These are phyloP conservation scores for Hydrolagus affinis DNA, from an alignment of 2,113 vertebrate species.

Conservation along the genomic window DNA sequence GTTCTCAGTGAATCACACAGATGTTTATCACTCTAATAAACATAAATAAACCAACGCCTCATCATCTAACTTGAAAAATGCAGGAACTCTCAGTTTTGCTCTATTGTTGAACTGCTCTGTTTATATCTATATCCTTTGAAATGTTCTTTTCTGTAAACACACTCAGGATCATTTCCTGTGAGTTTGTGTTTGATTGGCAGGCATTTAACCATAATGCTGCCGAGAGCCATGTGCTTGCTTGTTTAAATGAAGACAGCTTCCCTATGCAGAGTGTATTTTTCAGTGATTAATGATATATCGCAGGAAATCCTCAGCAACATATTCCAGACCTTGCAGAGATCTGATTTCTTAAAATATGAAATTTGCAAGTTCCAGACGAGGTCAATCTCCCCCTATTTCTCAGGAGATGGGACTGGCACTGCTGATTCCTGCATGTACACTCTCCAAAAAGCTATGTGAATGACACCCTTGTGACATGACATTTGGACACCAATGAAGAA, in stretches of 20 bases:
- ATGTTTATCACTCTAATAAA: constrained; percentile 51
- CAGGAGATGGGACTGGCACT: neutral
- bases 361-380: neutral
- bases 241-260: constrained; percentile 21
- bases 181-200: constrained; percentile 57
- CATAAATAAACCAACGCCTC: constrained; percentile 48
- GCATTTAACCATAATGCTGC: constrained; percentile 34
- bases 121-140: constrained; percentile 48
- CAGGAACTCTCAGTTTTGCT: constrained; percentile 41
- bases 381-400: neutral
- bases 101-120: constrained; percentile 44
- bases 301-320: neutral
- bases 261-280: neutral
- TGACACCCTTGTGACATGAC: neutral
- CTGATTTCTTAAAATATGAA: neutral
- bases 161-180: constrained; percentile 46
- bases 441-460: neutral
- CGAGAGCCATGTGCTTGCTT: constrained; percentile 20
- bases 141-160: constrained; percentile 50
- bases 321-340: neutral
- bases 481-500: neutral
- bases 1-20: constrained; percentile 51
- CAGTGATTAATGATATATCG: constrained; percentile 17
- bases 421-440: neutral
- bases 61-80: constrained; percentile 48